Conservation (phyloP, 2,888 invertebrate genomes). For the Pilophorus perplexus region DNA sequence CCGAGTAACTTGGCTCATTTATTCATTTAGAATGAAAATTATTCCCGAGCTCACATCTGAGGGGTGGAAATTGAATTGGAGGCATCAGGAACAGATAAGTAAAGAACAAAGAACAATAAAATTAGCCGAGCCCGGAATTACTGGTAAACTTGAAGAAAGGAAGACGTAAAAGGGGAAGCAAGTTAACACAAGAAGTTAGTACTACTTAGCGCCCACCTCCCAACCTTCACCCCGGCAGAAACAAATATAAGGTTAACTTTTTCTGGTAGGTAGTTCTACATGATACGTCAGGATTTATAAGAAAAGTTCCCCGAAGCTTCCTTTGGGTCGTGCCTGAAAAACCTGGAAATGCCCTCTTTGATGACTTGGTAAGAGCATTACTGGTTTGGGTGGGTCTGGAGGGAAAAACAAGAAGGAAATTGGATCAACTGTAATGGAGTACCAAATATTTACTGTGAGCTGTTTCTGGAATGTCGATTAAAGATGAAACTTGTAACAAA, state of each 20-base stretch:
- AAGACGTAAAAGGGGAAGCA: conserved; percentile 6
- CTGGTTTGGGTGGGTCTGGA: no score
- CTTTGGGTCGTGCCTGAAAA: neutral
- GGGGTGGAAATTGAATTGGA: conserved; percentile 29
- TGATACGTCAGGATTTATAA: conserved; percentile 17
- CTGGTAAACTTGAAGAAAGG: conserved; percentile 17
- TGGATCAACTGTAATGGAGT: no score
- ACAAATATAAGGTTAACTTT: conserved; percentile 24
- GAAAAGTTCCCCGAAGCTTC: neutral
- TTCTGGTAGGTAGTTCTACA: neutral
- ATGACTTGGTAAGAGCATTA: neutral
- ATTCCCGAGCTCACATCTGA: neutral
- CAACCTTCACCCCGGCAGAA: no score
- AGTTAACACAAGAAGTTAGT: conserved; percentile 17
- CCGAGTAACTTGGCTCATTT: neutral
- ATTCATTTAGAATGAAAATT: conserved; percentile 19
- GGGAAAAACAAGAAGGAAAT: no score
- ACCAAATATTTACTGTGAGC: no score
- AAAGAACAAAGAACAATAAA: conserved; percentile 38
- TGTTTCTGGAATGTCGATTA: no score
- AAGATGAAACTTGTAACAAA: no score
- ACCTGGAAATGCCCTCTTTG: neutral
- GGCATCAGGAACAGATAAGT: conserved; percentile 37
- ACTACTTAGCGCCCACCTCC: conserved; percentile 11
- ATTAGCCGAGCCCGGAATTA: conserved; percentile 31